Evolutionary conservation across 2,888 invertebrate species (phyloP), one percentile per base, ranked within the genome.

Genomic region (Pseudolycoriella hygida): DNA sequence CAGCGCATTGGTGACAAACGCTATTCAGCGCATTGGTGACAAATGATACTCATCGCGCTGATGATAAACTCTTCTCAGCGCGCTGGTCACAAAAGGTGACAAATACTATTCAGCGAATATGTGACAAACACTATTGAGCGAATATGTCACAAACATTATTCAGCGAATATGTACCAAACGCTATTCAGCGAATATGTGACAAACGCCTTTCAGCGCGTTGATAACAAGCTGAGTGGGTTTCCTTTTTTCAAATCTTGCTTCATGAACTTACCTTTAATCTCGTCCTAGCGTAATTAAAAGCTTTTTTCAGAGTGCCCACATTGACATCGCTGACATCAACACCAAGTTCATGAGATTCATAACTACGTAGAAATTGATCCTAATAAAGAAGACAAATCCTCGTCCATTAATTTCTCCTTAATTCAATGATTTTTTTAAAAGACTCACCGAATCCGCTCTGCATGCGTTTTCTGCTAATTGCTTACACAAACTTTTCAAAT

Each of bases 401-500:
- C n/a, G n/a, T n/a, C n/a, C n/a, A 46, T 42, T 17, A 46, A 37
- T 17, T n/a, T n/a, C n/a, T n/a, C n/a, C n/a, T 47, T 4, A 34
- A 20, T 32, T 6, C 6, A 8, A 38, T 8, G 14, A 17, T 11
- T n/a, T n/a, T n/a, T n/a, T n/a, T n/a, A n/a, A 12, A 5, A 34
- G n/a, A 34, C 81, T 74, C 67, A 92, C 90, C 59, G 88, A 82
- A 72, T 93, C 92, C 53, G 92, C 81, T 62, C 88, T 80, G 67
- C 92, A 93, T 53, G 88, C 80, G 52, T 86, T 86, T 60, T 88
- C 88, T 40, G 92, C 92, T 75, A 92, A 85, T 64, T 88, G 86
- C 58, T 87, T 77, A 60, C 90, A 89, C 50, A 94, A 70, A 50
- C 76, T 79, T 52, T 79, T 77, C 53, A 94, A 72, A 66, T 90